Percentiles rank a stretch among this genome's conserved stretches.
These are phyloP conservation scores for Monochamus alternatus DNA, from an alignment of 2,888 invertebrate genomes.

Conservation along the genomic window DNA sequence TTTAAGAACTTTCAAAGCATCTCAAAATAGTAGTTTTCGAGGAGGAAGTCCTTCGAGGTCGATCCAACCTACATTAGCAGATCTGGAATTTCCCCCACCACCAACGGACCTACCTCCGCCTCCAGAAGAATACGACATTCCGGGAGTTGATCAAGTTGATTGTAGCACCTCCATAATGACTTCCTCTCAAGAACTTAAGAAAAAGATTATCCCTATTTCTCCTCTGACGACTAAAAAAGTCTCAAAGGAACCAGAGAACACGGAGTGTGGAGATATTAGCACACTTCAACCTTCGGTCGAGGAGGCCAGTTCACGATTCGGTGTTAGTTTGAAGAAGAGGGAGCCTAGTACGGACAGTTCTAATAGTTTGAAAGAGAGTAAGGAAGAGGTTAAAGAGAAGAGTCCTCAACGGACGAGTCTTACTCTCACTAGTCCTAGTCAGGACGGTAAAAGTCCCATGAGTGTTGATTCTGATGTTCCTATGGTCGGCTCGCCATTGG, in stretches of 20 bases:
- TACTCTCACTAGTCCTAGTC: constrained; percentile 68
- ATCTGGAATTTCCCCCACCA: constrained; percentile 91
- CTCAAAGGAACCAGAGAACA: constrained; percentile 58
- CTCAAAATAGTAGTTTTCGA: constrained; percentile 64
- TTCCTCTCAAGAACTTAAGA: constrained; percentile 64
- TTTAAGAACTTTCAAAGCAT: constrained; percentile 69
- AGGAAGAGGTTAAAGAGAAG: constrained; percentile 68
- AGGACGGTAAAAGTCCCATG: constrained; percentile 68
- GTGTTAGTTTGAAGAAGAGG: constrained; percentile 80
- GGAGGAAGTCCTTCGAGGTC: constrained; percentile 79
- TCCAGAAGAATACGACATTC: constrained; percentile 77
- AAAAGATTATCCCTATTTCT: constrained; percentile 65
- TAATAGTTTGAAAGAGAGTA: constrained; percentile 72
- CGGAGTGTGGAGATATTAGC: constrained; percentile 72
- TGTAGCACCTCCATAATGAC: constrained; percentile 62
- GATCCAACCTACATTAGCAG: constrained; percentile 83
- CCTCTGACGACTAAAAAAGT: constrained; percentile 66
- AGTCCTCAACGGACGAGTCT: constrained; percentile 68
- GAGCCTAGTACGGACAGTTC: constrained; percentile 77
- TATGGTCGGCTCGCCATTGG: constrained; percentile 71
- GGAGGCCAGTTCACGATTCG: constrained; percentile 82
- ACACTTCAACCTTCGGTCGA: constrained; percentile 80
- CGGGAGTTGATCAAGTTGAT: constrained; percentile 60
- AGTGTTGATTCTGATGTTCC: constrained; percentile 71
- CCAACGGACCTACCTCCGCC: constrained; percentile 87